Evolutionary conservation across 2,888 invertebrate genomes (phyloP), one percentile per base, ranked within the genome.

Genomic region (Pachycephus smyrnensis): DNA sequence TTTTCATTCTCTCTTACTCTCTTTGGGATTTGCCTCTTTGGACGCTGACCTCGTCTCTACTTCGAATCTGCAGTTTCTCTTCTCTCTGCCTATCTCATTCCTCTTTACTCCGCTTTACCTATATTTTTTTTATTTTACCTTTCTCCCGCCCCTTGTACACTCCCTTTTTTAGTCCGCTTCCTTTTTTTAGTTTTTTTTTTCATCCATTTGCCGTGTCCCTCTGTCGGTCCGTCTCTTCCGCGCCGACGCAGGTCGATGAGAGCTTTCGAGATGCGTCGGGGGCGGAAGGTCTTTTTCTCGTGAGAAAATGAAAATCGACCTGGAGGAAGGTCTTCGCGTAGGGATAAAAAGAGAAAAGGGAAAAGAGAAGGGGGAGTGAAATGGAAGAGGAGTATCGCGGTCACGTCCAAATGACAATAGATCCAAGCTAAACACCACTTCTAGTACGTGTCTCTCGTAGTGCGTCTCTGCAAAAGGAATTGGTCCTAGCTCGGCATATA

Each of bases 171-270:
- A 33, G 37, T 76, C 32, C 37, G 75, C 75, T 69, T 73, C 75
- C 11, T 74, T 69, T 76, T 68, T 68, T 37, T 36, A n/a, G 73
- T 78, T 78, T 75, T 80, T 81, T 80, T 80, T 79, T 83, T 80
- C 83, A 84, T 85, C 77, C 80, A 80, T 55, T 55, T 55, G 23
- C 23, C 23, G 55, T 55, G 23, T 23, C 55, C 55, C 55, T 55
- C 55, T 23, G 23, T 55, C 9, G 55, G 9, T 55, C 23, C 23
- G 55, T 55, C 9, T 55, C 55, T 55, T 55, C 23, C 55, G 55
- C 55, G 55, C 55, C 55, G 55, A 23, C 55, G 55, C 55, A 55
- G 55, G 55, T 55, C 55, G 55, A 55, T 55, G 55, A 23, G 55
- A 55, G 55, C 55, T 55, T 55, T 55, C 55, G 55, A 55, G 55